Conservation (phyloP, 2,888 invertebrate species). For the Eueremaeus valkanovi region DNA sequence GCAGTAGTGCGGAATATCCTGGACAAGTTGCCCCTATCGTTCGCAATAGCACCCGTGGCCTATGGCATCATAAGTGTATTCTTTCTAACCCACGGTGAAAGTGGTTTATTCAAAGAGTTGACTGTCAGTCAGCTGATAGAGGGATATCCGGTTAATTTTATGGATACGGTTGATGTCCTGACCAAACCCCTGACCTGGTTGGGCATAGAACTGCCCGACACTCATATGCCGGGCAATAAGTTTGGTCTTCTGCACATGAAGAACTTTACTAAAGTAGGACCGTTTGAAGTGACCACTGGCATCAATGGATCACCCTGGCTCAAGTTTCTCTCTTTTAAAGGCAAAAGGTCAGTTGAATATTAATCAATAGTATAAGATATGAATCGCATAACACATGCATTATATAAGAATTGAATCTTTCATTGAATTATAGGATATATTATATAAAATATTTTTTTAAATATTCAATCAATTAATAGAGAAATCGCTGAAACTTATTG, state of each 20-base stretch:
- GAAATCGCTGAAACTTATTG: too few species aligned
- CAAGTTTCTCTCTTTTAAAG: conserved; percentile 44
- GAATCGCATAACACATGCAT: neutral
- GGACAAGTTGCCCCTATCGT: conserved; percentile 12
- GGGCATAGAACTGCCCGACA: conserved; percentile 42
- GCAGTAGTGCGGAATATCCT: neutral
- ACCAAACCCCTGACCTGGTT: conserved; percentile 40
- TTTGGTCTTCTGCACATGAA: conserved; percentile 46
- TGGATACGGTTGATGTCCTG: conserved; percentile 36
- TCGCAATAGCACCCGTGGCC: neutral
- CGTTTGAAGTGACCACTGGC: conserved; percentile 50
- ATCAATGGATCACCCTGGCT: conserved; percentile 44
- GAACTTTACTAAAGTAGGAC: conserved; percentile 49
- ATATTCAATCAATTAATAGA: neutral
- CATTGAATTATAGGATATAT: neutral
- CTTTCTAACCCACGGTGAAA: conserved; percentile 23
- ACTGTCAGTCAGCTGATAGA: conserved; percentile 36
- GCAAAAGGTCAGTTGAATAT: conserved; percentile 41
- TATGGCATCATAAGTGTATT: neutral
- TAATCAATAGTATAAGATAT: neutral
- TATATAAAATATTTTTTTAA: neutral
- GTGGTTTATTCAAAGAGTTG: conserved; percentile 16
- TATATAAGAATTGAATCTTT: neutral
- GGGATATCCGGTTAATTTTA: conserved; percentile 32
- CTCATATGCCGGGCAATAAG: conserved; percentile 44